A percentile compares a stretch with the other conserved stretches of the same genome.
Evolutionary conservation across 30 jellyfish, hydroid and myxozoan species (phyloP).

Genomic region (Nemopilema nomurai): DNA sequence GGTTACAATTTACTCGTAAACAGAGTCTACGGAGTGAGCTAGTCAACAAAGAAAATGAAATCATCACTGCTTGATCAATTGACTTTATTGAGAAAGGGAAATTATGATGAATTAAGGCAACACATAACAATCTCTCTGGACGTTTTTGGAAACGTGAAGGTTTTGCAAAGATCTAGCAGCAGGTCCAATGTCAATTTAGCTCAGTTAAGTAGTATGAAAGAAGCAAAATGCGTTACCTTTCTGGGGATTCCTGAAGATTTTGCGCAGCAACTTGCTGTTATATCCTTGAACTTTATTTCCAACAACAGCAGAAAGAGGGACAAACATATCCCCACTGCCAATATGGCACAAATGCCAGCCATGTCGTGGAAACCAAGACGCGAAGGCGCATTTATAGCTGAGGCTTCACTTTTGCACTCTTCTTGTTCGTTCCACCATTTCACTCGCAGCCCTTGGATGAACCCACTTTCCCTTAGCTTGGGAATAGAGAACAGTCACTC

Average conservation of each 20-base stretch:
- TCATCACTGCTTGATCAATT: not conserved
- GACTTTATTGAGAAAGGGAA: not conserved
- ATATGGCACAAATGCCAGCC: conserved; percentile 74
- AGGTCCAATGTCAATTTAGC: too few relatives aligned
- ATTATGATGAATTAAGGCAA: not conserved
- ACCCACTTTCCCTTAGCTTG: conserved; percentile 79
- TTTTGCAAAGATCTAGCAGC: too few relatives aligned
- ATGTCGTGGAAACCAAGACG: conserved; percentile 51
- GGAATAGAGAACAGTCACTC: not conserved
- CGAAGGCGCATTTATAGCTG: conserved; percentile 21
- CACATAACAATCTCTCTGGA: too few relatives aligned
- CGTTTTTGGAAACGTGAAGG: too few relatives aligned
- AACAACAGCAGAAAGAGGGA: conserved; percentile 47
- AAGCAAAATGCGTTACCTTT: conserved; percentile 4
- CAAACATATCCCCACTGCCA: conserved; percentile 68
- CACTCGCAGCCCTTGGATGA: conserved; percentile 73
- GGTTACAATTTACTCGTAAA: too few relatives aligned
- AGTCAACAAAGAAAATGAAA: too few relatives aligned
- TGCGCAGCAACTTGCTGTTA: conserved; percentile 3
- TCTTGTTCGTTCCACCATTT: conserved; percentile 88
- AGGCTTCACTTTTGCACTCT: conserved; percentile 51
- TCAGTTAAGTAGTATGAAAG: too few relatives aligned
- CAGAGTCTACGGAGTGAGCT: too few relatives aligned
- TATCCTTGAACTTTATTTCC: conserved; percentile 43
- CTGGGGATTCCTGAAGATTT: conserved; percentile 34